Conservation (phyloP, 2,888 invertebrate species). For the Nomada flava region DNA sequence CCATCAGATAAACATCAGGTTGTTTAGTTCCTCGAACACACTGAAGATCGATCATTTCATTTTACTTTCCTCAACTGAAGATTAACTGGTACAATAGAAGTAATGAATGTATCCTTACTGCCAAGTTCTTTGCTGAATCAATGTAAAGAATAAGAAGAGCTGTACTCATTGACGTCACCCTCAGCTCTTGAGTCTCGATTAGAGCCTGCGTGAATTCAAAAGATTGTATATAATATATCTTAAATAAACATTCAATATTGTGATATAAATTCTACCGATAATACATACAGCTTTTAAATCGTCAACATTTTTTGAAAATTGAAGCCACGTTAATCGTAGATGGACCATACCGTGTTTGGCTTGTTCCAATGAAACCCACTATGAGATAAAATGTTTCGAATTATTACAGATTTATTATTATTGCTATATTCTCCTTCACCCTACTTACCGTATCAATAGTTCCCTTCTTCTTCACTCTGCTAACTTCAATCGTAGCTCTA, state of each 20-base stretch:
- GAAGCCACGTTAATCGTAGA: conserved; percentile 95
- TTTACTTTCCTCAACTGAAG: neutral
- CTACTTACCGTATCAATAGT: conserved; percentile 89
- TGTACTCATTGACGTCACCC: conserved; percentile 91
- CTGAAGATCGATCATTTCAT: conserved; percentile 60
- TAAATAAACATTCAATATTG: conserved; percentile 2
- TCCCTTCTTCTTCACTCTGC: conserved; percentile 89
- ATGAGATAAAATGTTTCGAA: conserved; percentile 67
- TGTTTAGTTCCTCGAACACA: conserved; percentile 84
- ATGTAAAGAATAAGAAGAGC: conserved; percentile 94
- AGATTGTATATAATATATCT: conserved; percentile 29
- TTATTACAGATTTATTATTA: neutral
- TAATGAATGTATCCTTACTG: conserved; percentile 87
- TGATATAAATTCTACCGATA: neutral
- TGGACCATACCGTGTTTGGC: conserved; percentile 98
- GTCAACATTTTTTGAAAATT: conserved; percentile 88
- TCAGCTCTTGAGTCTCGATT: conserved; percentile 90
- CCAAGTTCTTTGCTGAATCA: conserved; percentile 96
- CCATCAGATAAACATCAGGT: conserved; percentile 93
- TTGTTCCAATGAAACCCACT: conserved; percentile 98
- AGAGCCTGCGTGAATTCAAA: conserved; percentile 86
- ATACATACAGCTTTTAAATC: conserved; percentile 91
- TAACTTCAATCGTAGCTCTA: conserved; percentile 91
- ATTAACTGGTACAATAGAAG: conserved; percentile 1
- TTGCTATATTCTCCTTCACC: neutral